A percentile compares a stretch with the other conserved stretches of the same genome.
phyloP scores from a whole-genome alignment of 2,797 vertebrate species.

The Halcyon leucocephala region DNA sequence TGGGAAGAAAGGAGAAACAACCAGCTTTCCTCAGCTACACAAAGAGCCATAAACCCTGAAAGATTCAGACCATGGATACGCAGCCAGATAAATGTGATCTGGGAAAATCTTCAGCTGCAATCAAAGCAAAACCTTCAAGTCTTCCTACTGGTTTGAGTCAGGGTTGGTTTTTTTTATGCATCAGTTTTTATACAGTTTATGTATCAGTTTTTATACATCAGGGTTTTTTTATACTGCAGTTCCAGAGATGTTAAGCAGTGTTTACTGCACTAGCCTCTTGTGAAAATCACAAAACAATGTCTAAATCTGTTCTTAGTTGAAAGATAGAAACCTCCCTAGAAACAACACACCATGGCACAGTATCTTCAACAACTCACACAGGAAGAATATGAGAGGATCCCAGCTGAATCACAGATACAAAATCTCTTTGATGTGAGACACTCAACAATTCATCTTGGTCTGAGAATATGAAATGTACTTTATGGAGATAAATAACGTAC shows the following conservation, averaged over 20 bases:
- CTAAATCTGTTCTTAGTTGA: background rate
- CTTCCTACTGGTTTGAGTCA: background rate
- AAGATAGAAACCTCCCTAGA: background rate
- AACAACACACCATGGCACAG: background rate
- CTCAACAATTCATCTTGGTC: background rate
- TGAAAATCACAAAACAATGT: background rate
- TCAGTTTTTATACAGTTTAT: no score
- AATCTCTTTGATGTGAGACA: background rate
- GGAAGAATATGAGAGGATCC: background rate
- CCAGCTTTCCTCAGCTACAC: background rate
- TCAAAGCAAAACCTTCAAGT: background rate
- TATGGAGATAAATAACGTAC: background rate
- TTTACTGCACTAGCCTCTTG: background rate
- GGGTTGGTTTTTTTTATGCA: no score
- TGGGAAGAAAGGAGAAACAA: conserved; percentile 1
- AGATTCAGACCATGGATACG: background rate
- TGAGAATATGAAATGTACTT: background rate
- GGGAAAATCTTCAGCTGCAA: background rate
- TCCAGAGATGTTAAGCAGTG: background rate
- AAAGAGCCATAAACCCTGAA: background rate
- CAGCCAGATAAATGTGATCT: background rate
- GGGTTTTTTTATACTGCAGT: background rate
- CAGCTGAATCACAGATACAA: background rate
- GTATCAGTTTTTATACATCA: no score
- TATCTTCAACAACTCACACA: background rate